phyloP scores from a whole-genome alignment of 2,888 invertebrate species.

The Amphipoea oculea region DNA sequence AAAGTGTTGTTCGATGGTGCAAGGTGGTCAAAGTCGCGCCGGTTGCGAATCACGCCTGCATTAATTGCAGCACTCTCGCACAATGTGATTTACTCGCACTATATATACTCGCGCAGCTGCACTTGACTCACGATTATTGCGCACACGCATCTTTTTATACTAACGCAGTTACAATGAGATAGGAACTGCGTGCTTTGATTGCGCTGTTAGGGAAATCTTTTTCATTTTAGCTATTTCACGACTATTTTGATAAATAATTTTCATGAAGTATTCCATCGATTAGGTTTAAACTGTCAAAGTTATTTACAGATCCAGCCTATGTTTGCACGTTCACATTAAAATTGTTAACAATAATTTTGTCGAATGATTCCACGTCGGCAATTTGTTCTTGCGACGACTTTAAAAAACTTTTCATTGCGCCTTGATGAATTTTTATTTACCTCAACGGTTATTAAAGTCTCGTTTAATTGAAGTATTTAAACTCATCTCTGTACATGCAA shows the following conservation, averaged over 20 bases:
- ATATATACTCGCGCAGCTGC: constrained; percentile 84
- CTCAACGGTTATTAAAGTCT: constrained; percentile 28
- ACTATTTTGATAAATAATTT: background rate
- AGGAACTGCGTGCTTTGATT: constrained; percentile 45
- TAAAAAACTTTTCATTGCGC: constrained; percentile 37
- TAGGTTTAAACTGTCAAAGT: background rate
- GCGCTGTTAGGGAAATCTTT: constrained; percentile 37
- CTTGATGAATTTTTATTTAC: constrained; percentile 47
- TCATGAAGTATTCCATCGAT: background rate
- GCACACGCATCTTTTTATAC: constrained; percentile 65
- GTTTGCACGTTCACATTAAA: constrained; percentile 4
- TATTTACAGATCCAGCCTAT: background rate
- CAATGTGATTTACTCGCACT: constrained; percentile 85
- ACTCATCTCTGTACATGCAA: constrained; percentile 39
- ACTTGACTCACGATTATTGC: constrained; percentile 83
- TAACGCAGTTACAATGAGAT: constrained; percentile 48
- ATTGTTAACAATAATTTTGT: constrained; percentile 9
- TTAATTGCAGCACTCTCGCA: constrained; percentile 80
- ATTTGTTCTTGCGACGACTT: constrained; percentile 39
- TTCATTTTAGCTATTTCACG: constrained; percentile 17
- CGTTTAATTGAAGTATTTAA: constrained; percentile 49
- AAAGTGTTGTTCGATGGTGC: constrained; percentile 52
- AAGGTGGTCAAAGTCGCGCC: constrained; percentile 66
- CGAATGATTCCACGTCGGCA: constrained; percentile 11
- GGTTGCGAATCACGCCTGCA: constrained; percentile 76